Evolutionary conservation across 2,113 vertebrate species (phyloP).

Genomic region (Motacilla tschutschensis): DNA sequence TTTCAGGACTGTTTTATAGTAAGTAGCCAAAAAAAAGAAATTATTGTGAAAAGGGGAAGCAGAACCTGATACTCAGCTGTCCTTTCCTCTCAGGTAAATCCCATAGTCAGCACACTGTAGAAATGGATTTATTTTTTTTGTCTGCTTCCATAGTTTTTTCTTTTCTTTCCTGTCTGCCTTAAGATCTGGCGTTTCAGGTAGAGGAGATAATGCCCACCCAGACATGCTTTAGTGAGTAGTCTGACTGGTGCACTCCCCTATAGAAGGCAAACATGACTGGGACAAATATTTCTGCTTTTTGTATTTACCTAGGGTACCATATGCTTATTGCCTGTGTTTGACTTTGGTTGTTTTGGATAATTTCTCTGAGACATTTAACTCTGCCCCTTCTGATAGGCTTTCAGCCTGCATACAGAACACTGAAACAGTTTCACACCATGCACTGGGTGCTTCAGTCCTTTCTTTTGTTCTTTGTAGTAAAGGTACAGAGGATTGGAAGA

Average conservation of each 20-base stretch:
- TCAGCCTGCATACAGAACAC: neutral
- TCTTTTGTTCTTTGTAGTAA: neutral
- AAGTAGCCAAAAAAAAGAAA: neutral
- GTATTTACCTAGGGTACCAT: neutral
- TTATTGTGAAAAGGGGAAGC: neutral
- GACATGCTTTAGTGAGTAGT: neutral
- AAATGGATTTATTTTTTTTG: neutral
- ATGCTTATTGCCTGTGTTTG: neutral
- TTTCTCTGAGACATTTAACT: neutral
- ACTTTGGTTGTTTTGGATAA: neutral
- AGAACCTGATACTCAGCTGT: neutral
- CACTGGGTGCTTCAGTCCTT: neutral
- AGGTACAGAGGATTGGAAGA: neutral
- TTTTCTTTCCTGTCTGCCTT: neutral
- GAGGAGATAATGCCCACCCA: neutral
- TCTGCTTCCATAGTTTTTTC: neutral
- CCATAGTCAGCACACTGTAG: neutral
- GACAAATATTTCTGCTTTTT: slow-evolving; percentile 1
- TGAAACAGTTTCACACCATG: neutral
- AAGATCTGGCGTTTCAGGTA: neutral
- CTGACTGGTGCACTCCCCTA: neutral
- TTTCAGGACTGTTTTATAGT: neutral
- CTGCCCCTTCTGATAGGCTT: neutral
- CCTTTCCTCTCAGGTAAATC: neutral
- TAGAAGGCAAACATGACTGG: neutral